Base-by-base conservation (phyloP, 2,888 invertebrate genomes). In the Cantharis lateralis region DNA sequence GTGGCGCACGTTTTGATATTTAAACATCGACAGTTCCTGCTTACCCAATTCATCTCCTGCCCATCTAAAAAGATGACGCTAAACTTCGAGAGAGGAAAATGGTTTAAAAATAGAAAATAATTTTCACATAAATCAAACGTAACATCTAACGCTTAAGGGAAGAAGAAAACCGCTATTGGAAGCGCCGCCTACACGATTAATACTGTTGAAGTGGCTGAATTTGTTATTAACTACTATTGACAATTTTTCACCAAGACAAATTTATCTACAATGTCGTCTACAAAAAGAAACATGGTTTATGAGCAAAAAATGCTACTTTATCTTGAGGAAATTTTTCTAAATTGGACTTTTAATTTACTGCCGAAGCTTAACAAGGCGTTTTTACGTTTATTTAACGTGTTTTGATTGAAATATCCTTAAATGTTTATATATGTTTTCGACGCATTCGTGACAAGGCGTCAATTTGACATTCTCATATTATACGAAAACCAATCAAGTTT, bases 191-290 rank as follows among this genome's bases (percentile, higher is more conserved):
- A 28, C 71, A 71, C 62, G 64, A 71, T 71, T 71, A 71, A 71
- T 63, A 63, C 71, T 26, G 71, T 28, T 24, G 63, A 71, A 71
- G 62, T 71, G 71, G 63, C 71, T 63, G 71, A 71, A 71, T 71
- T 62, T 71, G 71, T 71, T 71, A 71, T 71, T 71, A 71, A 71
- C 71, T 71, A 63, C 71, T 63, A 71, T 28, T 71, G 63, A 18
- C 63, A 20, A 71, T 71, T 71, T 71, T 71, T 71, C 64, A 71
- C 71, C 28, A 63, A 71, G 62, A 71, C 71, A 71, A 71, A 71
- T 71, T 71, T 71, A 71, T 63, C 63, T 63, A 71, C 28, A 16
- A 26, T 62, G 70, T 71, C 70, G 13, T 71, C 15, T 62, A 26
- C 71, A 13, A 71, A 15, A 71, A 63, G 71, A 71, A 71, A 62